phyloP scores from a whole-genome alignment of 2,797 vertebrate species.

The Synaphobranchus kaupii region DNA sequence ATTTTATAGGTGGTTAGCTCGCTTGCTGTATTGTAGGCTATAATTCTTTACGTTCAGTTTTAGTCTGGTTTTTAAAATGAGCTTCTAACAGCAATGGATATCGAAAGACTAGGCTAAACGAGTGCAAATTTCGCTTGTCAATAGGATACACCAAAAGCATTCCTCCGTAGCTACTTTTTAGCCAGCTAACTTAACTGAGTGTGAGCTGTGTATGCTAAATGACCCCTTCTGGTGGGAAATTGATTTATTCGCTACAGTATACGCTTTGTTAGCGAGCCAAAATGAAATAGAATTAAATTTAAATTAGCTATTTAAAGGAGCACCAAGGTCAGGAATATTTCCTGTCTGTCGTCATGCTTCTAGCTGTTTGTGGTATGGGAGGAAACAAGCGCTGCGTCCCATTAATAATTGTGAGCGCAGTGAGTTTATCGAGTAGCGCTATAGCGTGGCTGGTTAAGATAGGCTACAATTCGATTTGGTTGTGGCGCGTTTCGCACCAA shows the following conservation, averaged over 20 bases:
- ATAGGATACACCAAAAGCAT: neutral
- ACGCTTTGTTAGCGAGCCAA: neutral
- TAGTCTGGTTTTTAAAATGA: no score
- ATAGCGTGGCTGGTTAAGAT: neutral
- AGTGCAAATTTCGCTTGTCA: neutral
- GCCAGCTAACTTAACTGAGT: neutral
- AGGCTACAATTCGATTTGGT: neutral
- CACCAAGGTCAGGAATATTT: neutral
- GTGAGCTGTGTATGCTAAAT: neutral
- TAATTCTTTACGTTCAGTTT: neutral
- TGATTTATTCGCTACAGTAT: neutral
- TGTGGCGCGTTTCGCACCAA: neutral
- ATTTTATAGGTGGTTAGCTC: neutral
- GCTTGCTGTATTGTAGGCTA: neutral
- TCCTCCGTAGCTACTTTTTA: neutral
- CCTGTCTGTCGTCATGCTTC: neutral
- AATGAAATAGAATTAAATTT: neutral
- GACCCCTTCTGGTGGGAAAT: neutral
- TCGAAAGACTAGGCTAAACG: neutral
- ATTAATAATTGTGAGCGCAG: neutral
- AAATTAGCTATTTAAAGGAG: neutral
- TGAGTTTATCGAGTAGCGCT: neutral
- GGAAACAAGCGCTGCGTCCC: neutral
- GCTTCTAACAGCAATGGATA: neutral
- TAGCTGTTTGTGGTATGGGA: neutral